Evolutionary conservation across 2,888 invertebrate species (phyloP).

Genomic region (Miltochrista miniata): DNA sequence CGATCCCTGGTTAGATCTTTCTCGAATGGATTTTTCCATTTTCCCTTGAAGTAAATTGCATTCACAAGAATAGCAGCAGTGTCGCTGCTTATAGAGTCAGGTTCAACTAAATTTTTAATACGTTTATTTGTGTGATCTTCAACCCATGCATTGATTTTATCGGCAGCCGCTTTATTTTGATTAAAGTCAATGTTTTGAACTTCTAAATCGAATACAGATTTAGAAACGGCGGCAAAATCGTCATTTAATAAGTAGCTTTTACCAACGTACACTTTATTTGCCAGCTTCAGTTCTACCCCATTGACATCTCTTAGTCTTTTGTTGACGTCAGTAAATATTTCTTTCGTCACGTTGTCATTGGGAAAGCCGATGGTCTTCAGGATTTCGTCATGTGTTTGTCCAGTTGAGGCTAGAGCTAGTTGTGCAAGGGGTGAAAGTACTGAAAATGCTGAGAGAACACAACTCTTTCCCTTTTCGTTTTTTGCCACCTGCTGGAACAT

Average conservation of each 20-base stretch:
- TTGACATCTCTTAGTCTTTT: slow-evolving; percentile 48
- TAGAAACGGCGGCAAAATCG: slow-evolving; percentile 80
- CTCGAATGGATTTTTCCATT: slow-evolving; percentile 87
- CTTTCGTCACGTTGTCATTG: slow-evolving; percentile 55
- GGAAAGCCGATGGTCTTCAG: slow-evolving; percentile 57
- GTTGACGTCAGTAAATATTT: slow-evolving; percentile 49
- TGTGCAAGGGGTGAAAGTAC: slow-evolving; percentile 67
- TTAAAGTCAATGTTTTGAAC: slow-evolving; percentile 85
- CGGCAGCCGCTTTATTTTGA: slow-evolving; percentile 63
- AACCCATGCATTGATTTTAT: slow-evolving; percentile 89
- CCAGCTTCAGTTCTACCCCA: slow-evolving; percentile 84
- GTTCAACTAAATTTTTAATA: slow-evolving; percentile 83
- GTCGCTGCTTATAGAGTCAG: slow-evolving; percentile 67
- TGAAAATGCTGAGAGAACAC: slow-evolving; percentile 75
- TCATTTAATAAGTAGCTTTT: slow-evolving; percentile 72
- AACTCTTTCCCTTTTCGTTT: slow-evolving; percentile 49
- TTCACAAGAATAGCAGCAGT: slow-evolving; percentile 90
- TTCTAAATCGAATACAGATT: slow-evolving; percentile 84
- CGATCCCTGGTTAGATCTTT: slow-evolving; percentile 74
- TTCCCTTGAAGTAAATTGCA: slow-evolving; percentile 93
- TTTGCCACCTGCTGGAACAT: slow-evolving; percentile 66
- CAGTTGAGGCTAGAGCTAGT: slow-evolving; percentile 60
- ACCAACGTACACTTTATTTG: slow-evolving; percentile 87
- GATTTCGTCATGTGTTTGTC: slow-evolving; percentile 64
- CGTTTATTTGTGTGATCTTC: slow-evolving; percentile 69